Base-by-base conservation (phyloP, 2,113 vertebrate genomes). In the Dascyllus trimaculatus region DNA sequence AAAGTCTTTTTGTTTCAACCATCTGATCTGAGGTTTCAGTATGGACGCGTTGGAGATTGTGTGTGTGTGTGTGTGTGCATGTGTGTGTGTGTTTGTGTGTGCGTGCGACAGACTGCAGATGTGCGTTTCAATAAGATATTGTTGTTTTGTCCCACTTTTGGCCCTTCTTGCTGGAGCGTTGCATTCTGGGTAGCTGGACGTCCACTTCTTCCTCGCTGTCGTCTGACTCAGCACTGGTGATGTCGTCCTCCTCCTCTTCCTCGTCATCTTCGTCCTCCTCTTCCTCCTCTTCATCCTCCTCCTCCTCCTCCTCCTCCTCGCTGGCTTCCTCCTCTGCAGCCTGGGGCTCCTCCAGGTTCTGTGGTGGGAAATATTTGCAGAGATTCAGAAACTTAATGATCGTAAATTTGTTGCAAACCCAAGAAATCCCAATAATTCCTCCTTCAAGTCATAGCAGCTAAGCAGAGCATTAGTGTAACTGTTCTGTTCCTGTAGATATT, bases 101-200 rank as follows among this genome's bases (percentile, higher is more conserved):
- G 73, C 69, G 57, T 40, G 63, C 53, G 35, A 11, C 58, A 75
- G 58, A 3, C 2, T 48, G 80, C 63, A 67, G 17, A 4, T 83
- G 80, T 75, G 65, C 75, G 71, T 85, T 79, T 93, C 95, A 98
- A 88, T 97, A 98, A 0, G 94, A 94, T 85, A 96, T 93, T 81
- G 95, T 94, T 78, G 96, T 95, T 91, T 97, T 96, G 78, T 97
- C 95, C 96, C 97, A 97, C 86, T 97, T 96, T 85, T 96, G 96
- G 82, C 94, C 94, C 93, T 92, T 95, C 92, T 95, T 96, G 92
- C 78, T 92, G 43, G 60, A 65, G 79, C 92, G 93, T 85, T 95
- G 95, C 18, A 88, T 88, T 85, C 87, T 93, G 80, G 94, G 93
- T 89, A 93, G 92, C 85, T 93, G 92, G 58, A 90, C 80, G 43